Percentiles rank a stretch among this genome's conserved stretches.
Conservation (phyloP, 2,113 vertebrate genomes). For the Coryphaenoides rupestris region DNA sequence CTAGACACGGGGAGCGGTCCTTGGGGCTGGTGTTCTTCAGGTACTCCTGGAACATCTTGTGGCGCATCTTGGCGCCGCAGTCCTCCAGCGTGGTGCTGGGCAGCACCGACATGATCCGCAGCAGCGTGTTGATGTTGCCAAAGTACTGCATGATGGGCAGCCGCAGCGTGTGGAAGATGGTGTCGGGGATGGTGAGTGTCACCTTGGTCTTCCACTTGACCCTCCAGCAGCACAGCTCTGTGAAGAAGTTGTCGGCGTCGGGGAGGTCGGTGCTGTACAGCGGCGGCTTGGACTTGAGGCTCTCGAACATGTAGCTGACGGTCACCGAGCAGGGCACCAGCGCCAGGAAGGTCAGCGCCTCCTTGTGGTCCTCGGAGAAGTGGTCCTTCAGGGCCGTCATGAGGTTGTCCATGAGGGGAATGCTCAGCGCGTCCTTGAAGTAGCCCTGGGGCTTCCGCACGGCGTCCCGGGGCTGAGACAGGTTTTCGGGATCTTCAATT, state of each 20-base stretch:
- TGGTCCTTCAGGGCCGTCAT: slow-evolving; percentile 94
- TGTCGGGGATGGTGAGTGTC: slow-evolving; percentile 87
- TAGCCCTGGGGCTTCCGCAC: slow-evolving; percentile 83
- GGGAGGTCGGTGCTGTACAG: slow-evolving; percentile 90
- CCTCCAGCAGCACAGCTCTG: slow-evolving; percentile 94
- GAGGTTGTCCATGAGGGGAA: slow-evolving; percentile 87
- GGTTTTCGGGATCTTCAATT: slow-evolving; percentile 84
- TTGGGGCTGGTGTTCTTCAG: slow-evolving; percentile 79
- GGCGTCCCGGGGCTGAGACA: slow-evolving; percentile 67
- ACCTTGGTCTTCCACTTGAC: slow-evolving; percentile 97
- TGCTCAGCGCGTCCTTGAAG: slow-evolving; percentile 87
- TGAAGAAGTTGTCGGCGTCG: slow-evolving; percentile 90
- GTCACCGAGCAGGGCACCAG: slow-evolving; percentile 92
- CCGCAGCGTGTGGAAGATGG: slow-evolving; percentile 89
- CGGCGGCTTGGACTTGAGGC: slow-evolving; percentile 88
- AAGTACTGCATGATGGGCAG: slow-evolving; percentile 93
- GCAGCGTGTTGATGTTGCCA: slow-evolving; percentile 86
- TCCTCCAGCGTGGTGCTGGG: slow-evolving; percentile 88
- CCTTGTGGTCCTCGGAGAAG: slow-evolving; percentile 93
- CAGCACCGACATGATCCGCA: slow-evolving; percentile 88
- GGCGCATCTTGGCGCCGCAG: slow-evolving; percentile 79
- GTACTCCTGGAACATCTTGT: slow-evolving; percentile 85
- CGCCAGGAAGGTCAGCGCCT: slow-evolving; percentile 90
- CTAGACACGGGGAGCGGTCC: slow-evolving; percentile 81
- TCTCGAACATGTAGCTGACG: slow-evolving; percentile 79